Base-by-base conservation (phyloP, 2,888 invertebrate genomes). In the Zygaena filipendulae region DNA sequence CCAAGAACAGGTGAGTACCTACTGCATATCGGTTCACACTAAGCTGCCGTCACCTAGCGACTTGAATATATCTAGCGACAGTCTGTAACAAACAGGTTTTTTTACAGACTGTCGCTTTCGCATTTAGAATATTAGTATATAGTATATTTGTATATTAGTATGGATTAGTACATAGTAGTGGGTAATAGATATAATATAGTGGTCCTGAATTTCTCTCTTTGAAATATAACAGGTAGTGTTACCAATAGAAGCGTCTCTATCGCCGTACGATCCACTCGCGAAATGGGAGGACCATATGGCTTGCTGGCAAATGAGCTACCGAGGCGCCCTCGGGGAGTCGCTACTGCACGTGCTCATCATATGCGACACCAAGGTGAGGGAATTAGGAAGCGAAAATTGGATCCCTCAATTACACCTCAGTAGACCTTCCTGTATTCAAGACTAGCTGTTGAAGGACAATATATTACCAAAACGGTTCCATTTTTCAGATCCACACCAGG, bases 301-400 rank as follows among this genome's bases (percentile, higher is more conserved):
- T 0, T 97, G 97, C 59, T 99, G 98, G 98, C 94, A 96, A 64
- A 92, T 99, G 90, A 92, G 94, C 52, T 94, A 93, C 58, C 84
- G 98, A 7, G 98, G 98, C 0, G 93, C 95, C 0, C 81, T 98
- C 1, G 98, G 98, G 0, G 98, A 99, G 74, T 95, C 93, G 3
- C 79, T 97, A 2, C 82, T 99, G 7, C 98, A 99, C 56, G 91
- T 99, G 3, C 84, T 97, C 28, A 95, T 97, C 41, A 95, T 97
- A 45, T 93, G 96, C 60, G 95, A 96, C 61, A 95, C 95, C 1
- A 89, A 92, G 64, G 84, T 87, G 33, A 81, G 23, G n/a, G n/a
- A n/a, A n/a, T 18, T 6, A 18, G 8, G 4, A 18, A 18, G 5
- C 4, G 18, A 18, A 18, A 8, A 18, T 18, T 4, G 8, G 18